These are phyloP conservation scores for Plutella xylostella DNA, from an alignment of 2,888 invertebrate species.

Conservation along the genomic window DNA sequence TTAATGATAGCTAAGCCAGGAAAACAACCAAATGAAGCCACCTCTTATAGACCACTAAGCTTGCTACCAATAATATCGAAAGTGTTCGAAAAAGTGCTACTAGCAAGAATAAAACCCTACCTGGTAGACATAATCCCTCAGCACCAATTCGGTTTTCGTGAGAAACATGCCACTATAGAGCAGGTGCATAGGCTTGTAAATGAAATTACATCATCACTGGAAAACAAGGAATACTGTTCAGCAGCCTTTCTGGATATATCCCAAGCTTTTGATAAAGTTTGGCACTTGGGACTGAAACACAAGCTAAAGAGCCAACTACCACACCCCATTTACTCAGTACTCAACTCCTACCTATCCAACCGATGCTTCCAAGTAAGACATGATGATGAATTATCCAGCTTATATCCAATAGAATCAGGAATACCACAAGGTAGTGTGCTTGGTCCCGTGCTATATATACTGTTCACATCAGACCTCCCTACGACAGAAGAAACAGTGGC, in stretches of 20 bases:
- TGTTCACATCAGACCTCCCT: background rate
- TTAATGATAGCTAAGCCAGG: constrained; percentile 2
- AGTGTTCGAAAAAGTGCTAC: too few relatives aligned
- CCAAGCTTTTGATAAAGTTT: constrained; percentile 21
- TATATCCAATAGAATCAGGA: constrained; percentile 1
- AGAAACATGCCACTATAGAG: too few relatives aligned
- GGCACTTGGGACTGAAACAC: constrained; percentile 16
- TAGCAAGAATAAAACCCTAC: too few relatives aligned
- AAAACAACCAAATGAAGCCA: background rate
- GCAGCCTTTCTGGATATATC: constrained; percentile 17
- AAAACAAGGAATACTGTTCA: constrained; percentile 17
- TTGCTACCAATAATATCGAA: too few relatives aligned
- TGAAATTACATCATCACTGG: constrained; percentile 12
- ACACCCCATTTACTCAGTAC: background rate
- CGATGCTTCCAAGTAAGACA: constrained; percentile 3
- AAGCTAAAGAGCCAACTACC: constrained; percentile 17
- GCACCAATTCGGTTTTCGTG: too few relatives aligned
- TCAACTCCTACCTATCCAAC: constrained; percentile 2
- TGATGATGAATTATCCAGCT: background rate
- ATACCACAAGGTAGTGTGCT: constrained; percentile 2
- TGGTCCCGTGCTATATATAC: background rate
- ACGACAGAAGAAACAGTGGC: background rate
- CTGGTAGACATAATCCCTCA: too few relatives aligned
- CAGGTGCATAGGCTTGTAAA: constrained; percentile 15
- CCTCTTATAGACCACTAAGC: too few relatives aligned